Evolutionary conservation across 1,140 invertebrate genomes (phyloP).

Genomic region (Idris sp.): DNA sequence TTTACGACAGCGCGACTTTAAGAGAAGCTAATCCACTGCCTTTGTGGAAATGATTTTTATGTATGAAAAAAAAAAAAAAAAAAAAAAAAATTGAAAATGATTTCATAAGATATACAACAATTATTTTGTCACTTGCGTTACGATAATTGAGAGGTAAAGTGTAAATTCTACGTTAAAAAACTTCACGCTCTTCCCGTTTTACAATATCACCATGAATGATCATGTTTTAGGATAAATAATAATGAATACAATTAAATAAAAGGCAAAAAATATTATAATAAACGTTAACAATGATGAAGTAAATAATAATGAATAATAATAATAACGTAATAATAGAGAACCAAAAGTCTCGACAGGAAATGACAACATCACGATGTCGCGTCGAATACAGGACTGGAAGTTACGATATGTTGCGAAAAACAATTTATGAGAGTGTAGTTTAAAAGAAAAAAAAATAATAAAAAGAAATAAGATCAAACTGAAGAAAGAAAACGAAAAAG

Average conservation of each 20-base stretch:
- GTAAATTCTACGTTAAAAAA: conserved; percentile 50
- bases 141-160: conserved; percentile 34
- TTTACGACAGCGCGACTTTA: conserved; percentile 20
- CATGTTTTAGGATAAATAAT: conserved; percentile 57
- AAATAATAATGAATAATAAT: conserved; percentile 57
- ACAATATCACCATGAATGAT: conserved; percentile 43
- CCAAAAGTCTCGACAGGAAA: conserved; percentile 29
- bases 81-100: conserved; percentile 24
- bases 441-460: conserved; percentile 9
- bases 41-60: conserved; percentile 37
- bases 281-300: conserved; percentile 59
- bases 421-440: conserved; percentile 16
- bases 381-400: conserved; percentile 25
- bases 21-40: conserved; percentile 51
- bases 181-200: conserved; percentile 57
- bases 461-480: conserved; percentile 7
- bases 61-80: no score
- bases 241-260: conserved; percentile 53
- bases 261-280: conserved; percentile 36
- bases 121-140: conserved; percentile 52
- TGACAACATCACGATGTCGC: conserved; percentile 20
- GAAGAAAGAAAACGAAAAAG: neutral
- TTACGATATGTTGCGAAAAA: conserved; percentile 8
- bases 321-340: conserved; percentile 44
- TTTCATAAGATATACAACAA: conserved; percentile 34